Percentiles rank a stretch among this genome's conserved stretches.
Conservation (phyloP, 2,888 invertebrate species). For the Crepidodera aurea region DNA sequence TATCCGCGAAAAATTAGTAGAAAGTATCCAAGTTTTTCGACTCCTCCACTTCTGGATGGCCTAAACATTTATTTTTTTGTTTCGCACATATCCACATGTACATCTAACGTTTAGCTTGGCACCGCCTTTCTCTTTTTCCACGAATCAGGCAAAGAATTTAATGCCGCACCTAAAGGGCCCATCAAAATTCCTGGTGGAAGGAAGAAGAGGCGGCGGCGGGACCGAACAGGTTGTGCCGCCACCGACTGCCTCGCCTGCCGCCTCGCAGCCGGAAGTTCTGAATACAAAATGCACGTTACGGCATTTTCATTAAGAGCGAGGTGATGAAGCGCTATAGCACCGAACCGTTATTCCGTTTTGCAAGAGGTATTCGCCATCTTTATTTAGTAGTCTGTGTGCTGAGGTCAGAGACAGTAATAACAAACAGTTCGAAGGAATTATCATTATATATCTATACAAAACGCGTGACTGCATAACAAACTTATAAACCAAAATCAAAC, state of each 20-base stretch:
- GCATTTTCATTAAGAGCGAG: constrained; percentile 60
- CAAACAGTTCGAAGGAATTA: no score
- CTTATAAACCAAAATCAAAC: no score
- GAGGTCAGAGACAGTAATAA: background rate
- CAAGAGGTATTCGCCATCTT: constrained; percentile 59
- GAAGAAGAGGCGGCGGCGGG: constrained; percentile 21
- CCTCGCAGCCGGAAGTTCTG: constrained; percentile 46
- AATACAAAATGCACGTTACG: constrained; percentile 51
- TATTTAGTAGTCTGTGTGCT: constrained; percentile 55
- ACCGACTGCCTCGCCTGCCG: constrained; percentile 18
- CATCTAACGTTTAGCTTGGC: background rate
- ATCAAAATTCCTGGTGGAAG: constrained; percentile 28
- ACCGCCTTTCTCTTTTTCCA: constrained; percentile 25
- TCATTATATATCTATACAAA: no score
- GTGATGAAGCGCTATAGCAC: constrained; percentile 57
- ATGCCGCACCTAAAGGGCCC: constrained; percentile 27
- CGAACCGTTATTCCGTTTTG: constrained; percentile 56
- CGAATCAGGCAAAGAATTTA: constrained; percentile 27
- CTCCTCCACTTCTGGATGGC: no score
- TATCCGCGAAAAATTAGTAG: no score
- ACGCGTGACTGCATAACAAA: no score
- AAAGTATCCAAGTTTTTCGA: no score
- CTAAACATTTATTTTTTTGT: no score
- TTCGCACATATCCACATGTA: background rate
- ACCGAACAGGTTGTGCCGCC: constrained; percentile 16